phyloP scores from a whole-genome alignment of 2,888 invertebrate genomes.

The Netelia inedita region DNA sequence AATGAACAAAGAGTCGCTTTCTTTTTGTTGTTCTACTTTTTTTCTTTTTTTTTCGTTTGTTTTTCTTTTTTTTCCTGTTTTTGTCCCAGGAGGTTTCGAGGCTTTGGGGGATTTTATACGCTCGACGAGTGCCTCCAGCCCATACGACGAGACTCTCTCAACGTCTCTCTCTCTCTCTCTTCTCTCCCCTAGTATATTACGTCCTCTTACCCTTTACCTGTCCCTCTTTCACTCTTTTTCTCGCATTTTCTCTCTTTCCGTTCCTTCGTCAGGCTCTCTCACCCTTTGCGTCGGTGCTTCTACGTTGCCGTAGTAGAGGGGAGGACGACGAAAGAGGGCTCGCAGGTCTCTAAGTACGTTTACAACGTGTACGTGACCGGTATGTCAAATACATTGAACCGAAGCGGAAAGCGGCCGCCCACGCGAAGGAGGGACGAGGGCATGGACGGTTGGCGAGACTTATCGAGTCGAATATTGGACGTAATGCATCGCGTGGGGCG shows the following conservation, averaged over 20 bases:
- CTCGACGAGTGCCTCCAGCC: slow-evolving; percentile 38
- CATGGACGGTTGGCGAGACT: slow-evolving; percentile 61
- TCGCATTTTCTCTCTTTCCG: slow-evolving; percentile 11
- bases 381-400: slow-evolving; percentile 68
- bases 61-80: slow-evolving; percentile 19
- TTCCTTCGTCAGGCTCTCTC: background rate
- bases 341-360: slow-evolving; percentile 69
- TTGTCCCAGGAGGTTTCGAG: slow-evolving; percentile 23
- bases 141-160: slow-evolving; percentile 27
- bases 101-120: slow-evolving; percentile 54
- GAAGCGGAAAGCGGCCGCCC: slow-evolving; percentile 48
- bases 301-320: slow-evolving; percentile 38
- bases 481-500: slow-evolving; percentile 66
- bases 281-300: background rate
- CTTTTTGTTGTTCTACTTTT: slow-evolving; percentile 24
- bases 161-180: slow-evolving; percentile 18
- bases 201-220: slow-evolving; percentile 23
- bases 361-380: slow-evolving; percentile 71
- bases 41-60: slow-evolving; percentile 23
- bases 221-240: slow-evolving; percentile 5
- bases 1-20: slow-evolving; percentile 54
- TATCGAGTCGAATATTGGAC: slow-evolving; percentile 74
- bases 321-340: slow-evolving; percentile 54
- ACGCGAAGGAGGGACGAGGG: slow-evolving; percentile 6
- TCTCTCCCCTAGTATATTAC: slow-evolving; percentile 24